Evolutionary conservation across 2,888 invertebrate genomes (phyloP), one percentile per base, ranked within the genome.

Genomic region (Athalia rosae): DNA sequence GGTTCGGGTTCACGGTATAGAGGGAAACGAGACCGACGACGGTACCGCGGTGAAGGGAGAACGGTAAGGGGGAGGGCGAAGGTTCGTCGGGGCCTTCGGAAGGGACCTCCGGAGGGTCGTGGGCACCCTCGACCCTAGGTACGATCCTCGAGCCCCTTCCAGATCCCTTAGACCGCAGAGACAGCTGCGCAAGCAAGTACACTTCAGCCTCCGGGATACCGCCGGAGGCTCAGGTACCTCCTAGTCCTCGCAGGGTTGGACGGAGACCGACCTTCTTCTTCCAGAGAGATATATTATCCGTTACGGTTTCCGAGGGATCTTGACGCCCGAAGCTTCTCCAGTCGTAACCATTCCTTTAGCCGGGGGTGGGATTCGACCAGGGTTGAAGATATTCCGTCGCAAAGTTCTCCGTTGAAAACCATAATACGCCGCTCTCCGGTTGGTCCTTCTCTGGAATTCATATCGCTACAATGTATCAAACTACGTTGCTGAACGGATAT

Each of bases 181-280:
- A 85, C 87, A 87, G 85, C 87, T 87, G 87, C 86, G 78, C 76
- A 82, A 82, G 85, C 84, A 86, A 87, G 87, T 87, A 61, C 74
- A 61, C 74, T 74, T 74, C 74, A 74, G 45, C 61, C 74, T 61
- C 48, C 61, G 56, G 71, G 67, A 67, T 9, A 71, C 71, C 58
- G 71, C 71, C 41, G 59, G 47, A 71, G 71, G 71, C 62, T 74
- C 61, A 61, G 61, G 59, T 59, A 61, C 62, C 74, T 74, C 61
- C 74, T 61, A 45, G 45, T 13, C 15, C 58, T 74, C 47, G 41
- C 15, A n/a, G 28, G 45, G 47, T 61, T 45, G 71, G 71, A 47
- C 45, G 15, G 74, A 59, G 61, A 43, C 41, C 53, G 53, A 67
- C 62, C 74, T 74, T 74, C 59, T 74, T 74, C 48, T 48, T 48